A percentile compares a stretch with the other conserved stretches of the same genome.
Conservation (phyloP, 2,888 invertebrate genomes). For the Amphipoea oculea region DNA sequence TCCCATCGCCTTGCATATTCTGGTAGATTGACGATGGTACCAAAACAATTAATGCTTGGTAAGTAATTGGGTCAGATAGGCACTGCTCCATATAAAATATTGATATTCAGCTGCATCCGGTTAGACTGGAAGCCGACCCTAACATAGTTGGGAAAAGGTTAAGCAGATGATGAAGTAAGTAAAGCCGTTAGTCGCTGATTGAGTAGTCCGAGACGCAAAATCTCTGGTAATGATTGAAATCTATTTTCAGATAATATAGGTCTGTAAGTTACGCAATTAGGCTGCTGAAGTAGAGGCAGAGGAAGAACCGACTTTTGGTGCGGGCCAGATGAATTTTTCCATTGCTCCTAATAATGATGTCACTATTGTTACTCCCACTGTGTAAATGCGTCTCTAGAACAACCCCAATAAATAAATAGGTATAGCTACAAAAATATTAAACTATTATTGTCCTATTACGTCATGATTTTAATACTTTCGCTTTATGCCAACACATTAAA, state of each 20-base stretch:
- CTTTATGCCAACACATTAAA: conserved; percentile 35
- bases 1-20: too few relatives aligned
- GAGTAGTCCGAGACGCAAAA: background rate
- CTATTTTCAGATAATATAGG: background rate
- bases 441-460: background rate
- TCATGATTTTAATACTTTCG: conserved; percentile 2
- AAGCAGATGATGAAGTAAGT: background rate
- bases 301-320: background rate
- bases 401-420: conserved; percentile 12
- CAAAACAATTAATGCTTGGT: background rate
- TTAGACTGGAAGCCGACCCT: too few relatives aligned
- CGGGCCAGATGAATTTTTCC: background rate
- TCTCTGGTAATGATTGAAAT: background rate
- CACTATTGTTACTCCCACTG: background rate
- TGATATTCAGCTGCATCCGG: background rate
- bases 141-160: background rate
- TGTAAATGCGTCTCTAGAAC: background rate
- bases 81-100: background rate
- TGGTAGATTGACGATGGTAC: background rate
- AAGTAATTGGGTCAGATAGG: background rate
- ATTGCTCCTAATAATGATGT: background rate
- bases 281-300: background rate
- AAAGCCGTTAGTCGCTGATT: background rate
- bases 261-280: too few relatives aligned
- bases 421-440: conserved; percentile 13